Percentiles rank a stretch among this genome's conserved stretches.
Evolutionary conservation across 2,797 vertebrate genomes (phyloP).

Genomic region (Geotria australis): DNA sequence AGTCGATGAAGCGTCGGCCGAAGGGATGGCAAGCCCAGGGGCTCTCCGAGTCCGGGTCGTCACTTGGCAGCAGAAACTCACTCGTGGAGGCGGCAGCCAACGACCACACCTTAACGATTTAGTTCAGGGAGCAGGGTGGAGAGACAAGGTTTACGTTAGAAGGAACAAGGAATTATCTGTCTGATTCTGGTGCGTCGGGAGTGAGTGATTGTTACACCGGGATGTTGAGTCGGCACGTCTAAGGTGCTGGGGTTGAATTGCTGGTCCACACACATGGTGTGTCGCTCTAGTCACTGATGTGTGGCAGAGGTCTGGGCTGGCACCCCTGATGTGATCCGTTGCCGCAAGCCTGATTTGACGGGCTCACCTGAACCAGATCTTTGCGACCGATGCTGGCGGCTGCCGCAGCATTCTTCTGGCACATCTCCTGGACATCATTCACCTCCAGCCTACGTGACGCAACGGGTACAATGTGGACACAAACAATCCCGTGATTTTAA

Average conservation of each 20-base stretch:
- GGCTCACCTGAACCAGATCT: constrained; percentile 57
- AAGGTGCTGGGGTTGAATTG: too few relatives aligned
- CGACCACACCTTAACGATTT: constrained; percentile 44
- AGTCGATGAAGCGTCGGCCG: constrained; percentile 66
- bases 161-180: too few relatives aligned
- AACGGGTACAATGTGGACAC: not conserved
- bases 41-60: constrained; percentile 59
- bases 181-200: too few relatives aligned
- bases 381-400: constrained; percentile 44
- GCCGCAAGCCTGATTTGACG: too few relatives aligned
- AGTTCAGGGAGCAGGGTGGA: not conserved
- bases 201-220: too few relatives aligned
- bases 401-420: constrained; percentile 61
- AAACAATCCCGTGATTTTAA: not conserved
- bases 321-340: too few relatives aligned
- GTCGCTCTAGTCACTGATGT: too few relatives aligned
- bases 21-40: constrained; percentile 90
- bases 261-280: too few relatives aligned
- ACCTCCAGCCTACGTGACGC: constrained; percentile 31
- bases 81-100: constrained; percentile 59
- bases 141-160: too few relatives aligned
- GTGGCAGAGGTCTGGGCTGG: too few relatives aligned
- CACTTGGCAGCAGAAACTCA: constrained; percentile 50
- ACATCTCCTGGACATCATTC: constrained; percentile 69
- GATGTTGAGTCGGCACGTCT: too few relatives aligned